Percentiles rank a stretch among this genome's conserved stretches.
Conservation (phyloP, 2,888 invertebrate species). For the Aromia moschata region DNA sequence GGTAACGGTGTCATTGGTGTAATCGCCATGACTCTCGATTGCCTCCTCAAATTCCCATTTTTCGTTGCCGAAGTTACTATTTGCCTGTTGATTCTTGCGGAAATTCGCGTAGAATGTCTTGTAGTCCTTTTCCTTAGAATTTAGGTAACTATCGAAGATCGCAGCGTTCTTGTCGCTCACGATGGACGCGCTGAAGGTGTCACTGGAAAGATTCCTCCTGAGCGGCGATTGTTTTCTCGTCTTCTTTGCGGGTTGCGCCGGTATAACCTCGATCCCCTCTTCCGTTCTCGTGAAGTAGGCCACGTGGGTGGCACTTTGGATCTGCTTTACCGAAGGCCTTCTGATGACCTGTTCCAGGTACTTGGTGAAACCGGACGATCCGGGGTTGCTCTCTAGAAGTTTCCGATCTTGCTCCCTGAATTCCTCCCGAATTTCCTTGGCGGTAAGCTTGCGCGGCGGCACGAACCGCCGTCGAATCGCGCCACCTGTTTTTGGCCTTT, state of each 20-base stretch:
- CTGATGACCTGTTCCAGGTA: conserved; percentile 50
- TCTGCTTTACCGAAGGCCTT: conserved; percentile 52
- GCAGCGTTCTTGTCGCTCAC: conserved; percentile 48
- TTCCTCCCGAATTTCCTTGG: conserved; percentile 51
- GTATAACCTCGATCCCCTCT: conserved; percentile 49
- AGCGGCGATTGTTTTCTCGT: conserved; percentile 24
- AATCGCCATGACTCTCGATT: conserved; percentile 26
- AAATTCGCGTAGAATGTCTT: conserved; percentile 44
- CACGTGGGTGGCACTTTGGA: conserved; percentile 51
- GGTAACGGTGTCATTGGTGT: conserved; percentile 31
- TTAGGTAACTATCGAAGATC: conserved; percentile 49
- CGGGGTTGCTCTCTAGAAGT: conserved; percentile 44
- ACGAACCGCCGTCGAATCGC: conserved; percentile 37
- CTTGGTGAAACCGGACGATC: conserved; percentile 42
- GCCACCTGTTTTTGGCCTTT: too few relatives aligned
- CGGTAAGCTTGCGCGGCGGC: conserved; percentile 48
- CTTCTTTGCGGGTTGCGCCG: conserved; percentile 28
- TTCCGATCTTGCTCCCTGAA: conserved; percentile 51
- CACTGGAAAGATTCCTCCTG: conserved; percentile 29
- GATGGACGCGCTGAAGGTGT: conserved; percentile 39
- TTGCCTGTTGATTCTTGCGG: conserved; percentile 1
- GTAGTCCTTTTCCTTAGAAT: conserved; percentile 47
- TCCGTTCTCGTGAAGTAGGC: conserved; percentile 50
- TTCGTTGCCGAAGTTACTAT: conserved; percentile 1
- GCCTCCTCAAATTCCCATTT: conserved; percentile 34